Base-by-base conservation (phyloP, 2,888 invertebrate genomes). In the Drosophila kambysellisi region DNA sequence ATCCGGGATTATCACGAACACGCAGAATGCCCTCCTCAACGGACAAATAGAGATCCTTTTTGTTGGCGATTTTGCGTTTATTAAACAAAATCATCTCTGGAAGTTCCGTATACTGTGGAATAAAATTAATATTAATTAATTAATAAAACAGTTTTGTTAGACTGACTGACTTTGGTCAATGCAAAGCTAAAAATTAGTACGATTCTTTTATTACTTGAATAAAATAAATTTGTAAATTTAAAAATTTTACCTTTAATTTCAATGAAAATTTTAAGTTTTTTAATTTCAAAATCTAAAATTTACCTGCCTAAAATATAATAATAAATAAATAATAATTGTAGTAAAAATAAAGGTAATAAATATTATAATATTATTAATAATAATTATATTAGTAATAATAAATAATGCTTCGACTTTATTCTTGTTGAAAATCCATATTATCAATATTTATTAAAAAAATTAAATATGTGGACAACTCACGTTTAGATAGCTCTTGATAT, bases 1-100 rank as follows among this genome's bases (percentile, higher is more conserved):
- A 93, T 0, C 92, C 93, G 0, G 92, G 92, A 33, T 83, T 65
- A 56, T 91, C 89, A 1, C 90, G 89, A 2, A 92, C 91, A n/a
- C 82, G 81, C 0, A 79, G 54, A 2, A 93, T 63, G 1, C 93
- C 93, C 33, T 91, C 76, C 25, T 88, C 75, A 0, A 87, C 72
- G 4, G 82, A 41, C 20, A 92, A 15, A 92, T 91, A 93, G 48
- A 92, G 79, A 4, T 83, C 37, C 3, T 78, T 78, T 53, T 90
- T 81, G 6, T 62, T 63, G 0, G 70, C 77, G 29, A 88, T 62
- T 63, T 88, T 88, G 5, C 88, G 91, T 8, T 78, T 72, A 0
- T 76, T 78, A 29, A 92, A 84, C 39, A 85, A 66, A 41, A 75
- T 81, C 2, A 91, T 83, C 25, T 91, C 92, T 0, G 91, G 76